Evolutionary conservation across 2,888 invertebrate genomes (phyloP).

Genomic region (Pollenia amentaria): DNA sequence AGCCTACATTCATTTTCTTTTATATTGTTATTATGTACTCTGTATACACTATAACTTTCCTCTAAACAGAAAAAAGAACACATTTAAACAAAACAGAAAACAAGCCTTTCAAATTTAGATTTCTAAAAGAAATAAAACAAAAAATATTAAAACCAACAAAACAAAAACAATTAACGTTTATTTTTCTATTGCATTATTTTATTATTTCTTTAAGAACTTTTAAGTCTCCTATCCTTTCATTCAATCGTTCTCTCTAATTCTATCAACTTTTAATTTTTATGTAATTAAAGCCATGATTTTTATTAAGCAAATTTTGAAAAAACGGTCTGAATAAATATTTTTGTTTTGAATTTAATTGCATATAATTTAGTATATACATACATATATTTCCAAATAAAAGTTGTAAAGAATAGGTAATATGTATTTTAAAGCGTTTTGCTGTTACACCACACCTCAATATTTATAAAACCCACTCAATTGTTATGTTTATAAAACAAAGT

Average conservation of each 20-base stretch:
- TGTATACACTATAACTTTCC: slow-evolving; percentile 68
- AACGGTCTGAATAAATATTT: slow-evolving; percentile 16
- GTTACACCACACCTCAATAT: too few relatives aligned
- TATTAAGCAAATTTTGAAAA: slow-evolving; percentile 12
- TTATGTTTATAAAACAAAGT: too few relatives aligned
- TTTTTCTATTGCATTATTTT: slow-evolving; percentile 64
- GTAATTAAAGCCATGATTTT: slow-evolving; percentile 30
- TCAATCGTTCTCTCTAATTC: not conserved
- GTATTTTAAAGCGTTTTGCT: too few relatives aligned
- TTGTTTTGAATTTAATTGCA: not conserved
- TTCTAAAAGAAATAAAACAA: slow-evolving; percentile 63
- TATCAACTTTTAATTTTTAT: slow-evolving; percentile 18
- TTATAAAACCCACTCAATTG: not conserved
- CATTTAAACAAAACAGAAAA: slow-evolving; percentile 50
- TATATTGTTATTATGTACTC: slow-evolving; percentile 74
- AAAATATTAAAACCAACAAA: slow-evolving; percentile 47
- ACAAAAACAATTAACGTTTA: slow-evolving; percentile 50
- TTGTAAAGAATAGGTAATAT: not conserved
- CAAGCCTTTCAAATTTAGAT: slow-evolving; percentile 72
- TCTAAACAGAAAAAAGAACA: slow-evolving; percentile 55
- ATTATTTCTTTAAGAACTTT: slow-evolving; percentile 37
- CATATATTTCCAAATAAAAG: slow-evolving; percentile 14
- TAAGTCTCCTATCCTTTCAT: slow-evolving; percentile 26
- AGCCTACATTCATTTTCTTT: slow-evolving; percentile 86
- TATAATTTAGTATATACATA: not conserved